Conservation (phyloP, 1,140 invertebrate genomes). For the Heterodera schachtii region DNA sequence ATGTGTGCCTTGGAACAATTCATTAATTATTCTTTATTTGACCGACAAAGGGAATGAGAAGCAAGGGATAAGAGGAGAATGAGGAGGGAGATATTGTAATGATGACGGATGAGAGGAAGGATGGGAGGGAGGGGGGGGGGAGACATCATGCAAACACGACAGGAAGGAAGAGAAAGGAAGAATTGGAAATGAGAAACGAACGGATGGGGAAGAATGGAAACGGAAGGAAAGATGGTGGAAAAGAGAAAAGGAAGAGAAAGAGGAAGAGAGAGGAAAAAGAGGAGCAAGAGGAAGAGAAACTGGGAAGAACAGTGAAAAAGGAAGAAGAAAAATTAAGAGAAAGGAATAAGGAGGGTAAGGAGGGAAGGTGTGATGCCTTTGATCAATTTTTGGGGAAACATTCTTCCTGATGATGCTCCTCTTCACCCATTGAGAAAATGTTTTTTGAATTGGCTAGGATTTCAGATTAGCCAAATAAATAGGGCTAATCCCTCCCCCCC, state of each 20-base stretch:
- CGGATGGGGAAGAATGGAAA: not conserved
- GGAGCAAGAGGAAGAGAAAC: not conserved
- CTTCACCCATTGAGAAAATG: not conserved
- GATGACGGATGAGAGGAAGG: not conserved
- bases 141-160: not conserved
- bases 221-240: too few relatives aligned
- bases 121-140: not conserved
- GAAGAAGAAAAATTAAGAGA: not conserved
- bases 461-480: not conserved
- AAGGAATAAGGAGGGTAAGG: too few relatives aligned
- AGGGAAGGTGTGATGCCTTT: too few relatives aligned
- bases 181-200: not conserved
- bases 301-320: not conserved
- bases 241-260: not conserved
- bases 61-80: not conserved
- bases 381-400: too few relatives aligned
- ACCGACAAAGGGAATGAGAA: slow-evolving; percentile 8
- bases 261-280: not conserved
- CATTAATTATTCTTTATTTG: slow-evolving; percentile 1
- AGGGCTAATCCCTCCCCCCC: not conserved
- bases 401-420: too few relatives aligned
- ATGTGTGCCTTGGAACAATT: not conserved
- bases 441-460: not conserved
- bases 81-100: not conserved
- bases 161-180: not conserved